These are phyloP conservation scores for Drosophila paracracens DNA, from an alignment of 2,888 invertebrate genomes.

Conservation along the genomic window DNA sequence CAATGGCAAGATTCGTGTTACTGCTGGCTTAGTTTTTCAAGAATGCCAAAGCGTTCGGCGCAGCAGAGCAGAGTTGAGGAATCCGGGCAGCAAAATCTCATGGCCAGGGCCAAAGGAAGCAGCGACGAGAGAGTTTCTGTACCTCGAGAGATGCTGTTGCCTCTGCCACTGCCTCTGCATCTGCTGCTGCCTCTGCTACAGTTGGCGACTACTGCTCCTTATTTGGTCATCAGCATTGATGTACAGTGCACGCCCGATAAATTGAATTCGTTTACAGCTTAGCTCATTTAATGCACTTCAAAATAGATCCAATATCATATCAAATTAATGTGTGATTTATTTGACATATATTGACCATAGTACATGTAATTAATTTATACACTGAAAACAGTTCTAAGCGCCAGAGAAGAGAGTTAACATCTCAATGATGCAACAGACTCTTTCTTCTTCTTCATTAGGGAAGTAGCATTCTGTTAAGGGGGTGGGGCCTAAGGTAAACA, in stretches of 20 bases:
- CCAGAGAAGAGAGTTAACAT: no score
- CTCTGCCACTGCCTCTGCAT: background rate
- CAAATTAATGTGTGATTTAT: background rate
- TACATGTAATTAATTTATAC: no score
- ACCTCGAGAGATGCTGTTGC: background rate
- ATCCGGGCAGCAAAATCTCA: slow-evolving; percentile 18
- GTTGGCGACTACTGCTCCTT: background rate
- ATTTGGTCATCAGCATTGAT: slow-evolving; percentile 15
- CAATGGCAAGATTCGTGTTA: slow-evolving; percentile 67
- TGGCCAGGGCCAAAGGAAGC: slow-evolving; percentile 21
- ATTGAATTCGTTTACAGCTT: background rate
- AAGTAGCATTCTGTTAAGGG: no score
- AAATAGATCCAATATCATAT: background rate
- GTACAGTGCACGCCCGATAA: background rate
- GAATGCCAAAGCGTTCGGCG: slow-evolving; percentile 27
- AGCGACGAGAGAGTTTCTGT: slow-evolving; percentile 16
- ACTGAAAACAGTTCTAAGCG: no score
- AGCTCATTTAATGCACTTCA: no score
- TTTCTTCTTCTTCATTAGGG: background rate
- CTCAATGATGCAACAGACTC: background rate
- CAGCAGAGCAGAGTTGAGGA: slow-evolving; percentile 3
- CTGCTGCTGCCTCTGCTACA: background rate
- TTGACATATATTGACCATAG: background rate
- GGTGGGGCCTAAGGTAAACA: background rate
- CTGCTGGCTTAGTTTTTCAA: slow-evolving; percentile 77